Conservation (phyloP, 2,797 vertebrate genomes). For the Pipistrellus nathusii region DNA sequence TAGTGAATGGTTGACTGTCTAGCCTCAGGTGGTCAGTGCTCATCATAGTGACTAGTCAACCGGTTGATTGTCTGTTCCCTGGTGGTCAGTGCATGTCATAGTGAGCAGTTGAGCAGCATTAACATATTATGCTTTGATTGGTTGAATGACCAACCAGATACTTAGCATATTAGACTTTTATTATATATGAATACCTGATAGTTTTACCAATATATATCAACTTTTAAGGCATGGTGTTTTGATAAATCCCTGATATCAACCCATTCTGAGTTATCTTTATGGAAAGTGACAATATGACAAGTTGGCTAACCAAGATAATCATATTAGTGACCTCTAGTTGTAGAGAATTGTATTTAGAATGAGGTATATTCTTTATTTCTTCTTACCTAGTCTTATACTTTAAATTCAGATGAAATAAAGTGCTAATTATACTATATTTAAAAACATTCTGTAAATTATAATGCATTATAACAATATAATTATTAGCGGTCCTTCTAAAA, state of each 20-base stretch:
- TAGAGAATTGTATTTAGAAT: background rate
- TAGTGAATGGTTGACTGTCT: too few relatives aligned
- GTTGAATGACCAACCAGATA: too few relatives aligned
- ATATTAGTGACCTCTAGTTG: background rate
- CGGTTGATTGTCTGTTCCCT: too few relatives aligned
- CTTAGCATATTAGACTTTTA: too few relatives aligned
- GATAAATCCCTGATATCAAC: background rate
- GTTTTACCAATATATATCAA: background rate
- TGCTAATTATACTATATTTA: background rate
- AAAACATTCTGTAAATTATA: conserved; percentile 12
- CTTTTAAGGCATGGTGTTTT: conserved; percentile 6
- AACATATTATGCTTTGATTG: too few relatives aligned
- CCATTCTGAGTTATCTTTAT: background rate
- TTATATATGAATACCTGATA: background rate
- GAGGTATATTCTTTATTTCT: background rate
- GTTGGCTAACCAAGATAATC: background rate
- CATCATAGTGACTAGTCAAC: too few relatives aligned
- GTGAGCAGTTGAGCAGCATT: too few relatives aligned
- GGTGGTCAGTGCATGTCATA: too few relatives aligned
- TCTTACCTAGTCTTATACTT: background rate
- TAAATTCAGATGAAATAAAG: conserved; percentile 28
- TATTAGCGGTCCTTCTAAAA: conserved; percentile 22
- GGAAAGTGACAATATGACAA: background rate
- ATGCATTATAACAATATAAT: background rate
- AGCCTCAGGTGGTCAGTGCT: too few relatives aligned